phyloP scores from a whole-genome alignment of 2,888 invertebrate species.

The Parthenolecanium corni region DNA sequence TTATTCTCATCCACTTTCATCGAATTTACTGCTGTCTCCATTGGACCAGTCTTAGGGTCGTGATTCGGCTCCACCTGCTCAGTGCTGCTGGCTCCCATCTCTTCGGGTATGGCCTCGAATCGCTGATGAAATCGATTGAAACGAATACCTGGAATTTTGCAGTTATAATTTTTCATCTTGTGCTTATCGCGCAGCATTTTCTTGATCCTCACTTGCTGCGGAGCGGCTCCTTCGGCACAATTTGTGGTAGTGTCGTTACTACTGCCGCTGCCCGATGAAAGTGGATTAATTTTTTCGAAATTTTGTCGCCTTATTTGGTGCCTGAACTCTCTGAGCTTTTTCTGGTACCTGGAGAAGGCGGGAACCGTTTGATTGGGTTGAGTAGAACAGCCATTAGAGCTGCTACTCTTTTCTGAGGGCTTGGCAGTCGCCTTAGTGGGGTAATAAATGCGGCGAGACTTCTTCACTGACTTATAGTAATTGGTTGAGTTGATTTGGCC shows the following conservation, averaged over 20 bases:
- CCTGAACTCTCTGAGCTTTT: constrained; percentile 11
- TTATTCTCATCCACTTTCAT: constrained; percentile 6
- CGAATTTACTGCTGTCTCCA: background rate
- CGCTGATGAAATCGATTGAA: constrained; percentile 34
- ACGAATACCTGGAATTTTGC: constrained; percentile 3
- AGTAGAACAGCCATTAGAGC: background rate
- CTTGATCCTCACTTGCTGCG: too few relatives aligned
- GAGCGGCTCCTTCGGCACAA: too few relatives aligned
- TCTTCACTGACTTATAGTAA: constrained; percentile 4
- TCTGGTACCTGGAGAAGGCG: background rate
- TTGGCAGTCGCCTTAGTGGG: constrained; percentile 3
- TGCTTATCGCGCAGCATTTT: background rate
- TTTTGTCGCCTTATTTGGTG: background rate
- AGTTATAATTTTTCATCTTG: background rate
- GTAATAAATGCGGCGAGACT: constrained; percentile 9
- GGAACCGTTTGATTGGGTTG: background rate
- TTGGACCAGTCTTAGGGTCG: background rate
- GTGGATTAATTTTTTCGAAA: background rate
- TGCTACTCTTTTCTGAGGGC: background rate
- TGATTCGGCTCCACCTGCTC: background rate
- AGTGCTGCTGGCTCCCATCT: constrained; percentile 43
- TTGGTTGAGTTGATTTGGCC: constrained; percentile 5
- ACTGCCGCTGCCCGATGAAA: too few relatives aligned
- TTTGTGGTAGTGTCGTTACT: too few relatives aligned
- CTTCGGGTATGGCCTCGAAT: constrained; percentile 47